A percentile compares a stretch with the other conserved stretches of the same genome.
Conservation (phyloP, 2,113 vertebrate genomes). For the Crotalus horridus region DNA sequence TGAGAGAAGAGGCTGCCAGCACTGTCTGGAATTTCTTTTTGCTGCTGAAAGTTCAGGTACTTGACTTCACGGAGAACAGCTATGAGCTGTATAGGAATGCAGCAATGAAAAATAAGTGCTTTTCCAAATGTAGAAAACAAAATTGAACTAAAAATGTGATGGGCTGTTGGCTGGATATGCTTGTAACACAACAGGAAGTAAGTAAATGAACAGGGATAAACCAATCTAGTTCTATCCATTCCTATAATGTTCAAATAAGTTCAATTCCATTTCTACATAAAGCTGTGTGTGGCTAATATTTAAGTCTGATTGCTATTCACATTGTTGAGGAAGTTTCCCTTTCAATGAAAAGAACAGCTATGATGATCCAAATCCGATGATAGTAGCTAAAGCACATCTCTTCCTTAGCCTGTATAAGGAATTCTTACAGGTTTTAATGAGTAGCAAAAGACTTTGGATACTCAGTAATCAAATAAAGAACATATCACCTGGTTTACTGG, state of each 20-base stretch:
- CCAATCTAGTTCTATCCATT: not conserved
- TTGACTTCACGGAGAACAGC: conserved; percentile 74
- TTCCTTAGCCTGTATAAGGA: not conserved
- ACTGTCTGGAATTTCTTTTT: conserved; percentile 52
- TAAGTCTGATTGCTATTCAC: not conserved
- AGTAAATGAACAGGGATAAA: not conserved
- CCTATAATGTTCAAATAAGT: not conserved
- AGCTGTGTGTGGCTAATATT: not conserved
- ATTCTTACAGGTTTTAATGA: not conserved
- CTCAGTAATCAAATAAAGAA: not conserved
- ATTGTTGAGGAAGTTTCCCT: not conserved
- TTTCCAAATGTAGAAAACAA: rapidly evolving
- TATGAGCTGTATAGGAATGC: conserved; percentile 60
- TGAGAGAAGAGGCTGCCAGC: conserved; percentile 64
- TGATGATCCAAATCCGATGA: not conserved
- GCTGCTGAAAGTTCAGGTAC: conserved; percentile 71
- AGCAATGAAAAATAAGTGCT: rapidly evolving
- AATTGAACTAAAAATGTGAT: not conserved
- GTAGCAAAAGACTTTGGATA: not conserved
- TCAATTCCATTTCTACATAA: not conserved
- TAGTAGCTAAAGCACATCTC: not conserved
- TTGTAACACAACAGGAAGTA: not conserved
- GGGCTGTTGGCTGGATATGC: not conserved
- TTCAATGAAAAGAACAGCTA: not conserved
- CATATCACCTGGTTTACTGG: not conserved